Base-by-base conservation (phyloP, 1,140 invertebrate species). In the Brachionus asplanchnoidis region DNA sequence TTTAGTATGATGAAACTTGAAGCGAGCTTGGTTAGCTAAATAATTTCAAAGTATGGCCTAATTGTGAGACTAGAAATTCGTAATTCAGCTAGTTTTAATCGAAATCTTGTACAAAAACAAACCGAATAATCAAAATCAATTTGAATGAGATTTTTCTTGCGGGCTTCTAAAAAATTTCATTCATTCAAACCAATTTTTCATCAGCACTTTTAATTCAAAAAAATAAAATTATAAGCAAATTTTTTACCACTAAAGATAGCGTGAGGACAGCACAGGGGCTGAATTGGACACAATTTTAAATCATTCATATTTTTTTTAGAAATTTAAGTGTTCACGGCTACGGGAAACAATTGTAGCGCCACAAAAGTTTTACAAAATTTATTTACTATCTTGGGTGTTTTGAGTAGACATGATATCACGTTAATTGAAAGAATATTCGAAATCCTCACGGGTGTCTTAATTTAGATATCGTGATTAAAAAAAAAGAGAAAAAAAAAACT, bases 1-100 rank as follows among this genome's bases (percentile, higher is more conserved):
- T 77, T 77, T 26, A 77, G 23, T 40, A 73, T 73, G 36, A 42
- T 73, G 68, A 73, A 73, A 73, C 36, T 73, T 42, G 68, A 73
- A 73, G 36, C 68, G 17, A 73, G 68, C 40, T 42, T 68, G 26
- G 66, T 68, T 68, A 68, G 66, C 14, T 68, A 32, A 68, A 68
- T 32, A 14, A 68, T 32, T 68, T 68, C 9, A 68, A 32, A 32
- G 12, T 68, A 40, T 68, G 66, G 11, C 66, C 66, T 68, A 68
- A 68, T 32, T 68, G n/a, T 32, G 32, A 32, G 66, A 68, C 32
- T 68, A 68, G 32, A 68, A 68, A 17, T 60, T 26, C 53, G 5
- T 60, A 53, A 26, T 60, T 60, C 17, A 60, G 53, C 53, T 23
- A n/a, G 17, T 60, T 60, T 60, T 26, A 60, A 60, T 60, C 53